A percentile compares a stretch with the other conserved stretches of the same genome.
phyloP scores from a whole-genome alignment of 2,113 vertebrate species.

The Nannospalax galili region DNA sequence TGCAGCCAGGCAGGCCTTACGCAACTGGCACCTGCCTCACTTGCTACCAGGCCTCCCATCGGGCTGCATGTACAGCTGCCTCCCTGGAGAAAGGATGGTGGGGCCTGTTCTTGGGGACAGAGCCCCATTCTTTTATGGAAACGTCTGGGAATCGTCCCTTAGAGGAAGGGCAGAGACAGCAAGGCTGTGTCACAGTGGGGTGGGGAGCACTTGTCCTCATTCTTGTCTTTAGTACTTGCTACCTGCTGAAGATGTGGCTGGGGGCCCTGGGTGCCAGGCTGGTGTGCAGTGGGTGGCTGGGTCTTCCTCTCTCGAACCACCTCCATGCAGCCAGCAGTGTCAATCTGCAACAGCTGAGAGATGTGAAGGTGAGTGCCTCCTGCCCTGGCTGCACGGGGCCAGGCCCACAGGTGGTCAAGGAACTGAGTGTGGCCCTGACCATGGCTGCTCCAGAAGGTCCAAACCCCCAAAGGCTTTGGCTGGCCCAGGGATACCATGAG shows the following conservation, averaged over 20 bases:
- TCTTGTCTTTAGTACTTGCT: neutral
- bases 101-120: neutral
- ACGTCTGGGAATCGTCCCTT: neutral
- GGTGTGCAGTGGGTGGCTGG: neutral
- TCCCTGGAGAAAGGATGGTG: neutral
- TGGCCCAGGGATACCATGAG: rapidly evolving
- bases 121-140: neutral
- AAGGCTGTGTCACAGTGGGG: neutral
- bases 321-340: slow-evolving; percentile 90
- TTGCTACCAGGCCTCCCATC: neutral
- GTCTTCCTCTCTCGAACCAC: slow-evolving; percentile 85
- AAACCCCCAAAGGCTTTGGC: neutral
- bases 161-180: neutral
- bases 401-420: rapidly evolving
- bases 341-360: slow-evolving; percentile 88
- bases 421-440: rapidly evolving
- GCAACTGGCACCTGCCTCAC: neutral
- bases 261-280: neutral
- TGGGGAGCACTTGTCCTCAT: neutral
- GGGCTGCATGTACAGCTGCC: neutral
- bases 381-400: rapidly evolving
- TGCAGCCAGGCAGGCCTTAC: neutral
- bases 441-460: rapidly evolving
- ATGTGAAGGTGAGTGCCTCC: rapidly evolving
- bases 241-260: slow-evolving; percentile 67